Conservation (phyloP, 2,797 vertebrate species). For the Thripadectes ignobilis region DNA sequence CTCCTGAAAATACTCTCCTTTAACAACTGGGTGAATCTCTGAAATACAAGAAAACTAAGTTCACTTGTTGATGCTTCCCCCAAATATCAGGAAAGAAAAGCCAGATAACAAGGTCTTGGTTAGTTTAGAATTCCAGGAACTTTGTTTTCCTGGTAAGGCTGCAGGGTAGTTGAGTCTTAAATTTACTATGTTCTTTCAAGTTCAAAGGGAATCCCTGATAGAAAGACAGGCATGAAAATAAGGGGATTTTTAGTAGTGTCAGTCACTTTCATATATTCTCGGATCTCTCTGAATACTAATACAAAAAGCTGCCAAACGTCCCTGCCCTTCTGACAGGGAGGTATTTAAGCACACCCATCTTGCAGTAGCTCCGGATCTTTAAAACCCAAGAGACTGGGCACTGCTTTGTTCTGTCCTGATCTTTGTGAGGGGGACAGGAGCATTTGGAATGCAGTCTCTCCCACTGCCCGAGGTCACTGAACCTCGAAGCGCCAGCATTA, state of each 20-base stretch:
- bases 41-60: not conserved
- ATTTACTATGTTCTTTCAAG: not conserved
- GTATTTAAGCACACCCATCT: not conserved
- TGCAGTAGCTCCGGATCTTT: not conserved
- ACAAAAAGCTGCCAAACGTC: not conserved
- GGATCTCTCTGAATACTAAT: not conserved
- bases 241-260: not conserved
- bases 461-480: not conserved
- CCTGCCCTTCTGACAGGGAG: not conserved
- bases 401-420: not conserved
- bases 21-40: not conserved
- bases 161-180: not conserved
- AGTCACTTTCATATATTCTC: not conserved
- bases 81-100: not conserved
- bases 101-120: not conserved
- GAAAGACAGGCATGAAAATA: not conserved
- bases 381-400: not conserved
- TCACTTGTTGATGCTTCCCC: not conserved
- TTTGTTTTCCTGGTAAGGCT: not conserved
- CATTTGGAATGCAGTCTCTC: not conserved
- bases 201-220: not conserved
- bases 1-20: not conserved
- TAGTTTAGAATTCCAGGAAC: not conserved
- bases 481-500: not conserved
- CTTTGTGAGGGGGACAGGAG: not conserved